These are phyloP conservation scores for Cotesia vestalis DNA, from an alignment of 1,140 invertebrate genomes.

Conservation along the genomic window DNA sequence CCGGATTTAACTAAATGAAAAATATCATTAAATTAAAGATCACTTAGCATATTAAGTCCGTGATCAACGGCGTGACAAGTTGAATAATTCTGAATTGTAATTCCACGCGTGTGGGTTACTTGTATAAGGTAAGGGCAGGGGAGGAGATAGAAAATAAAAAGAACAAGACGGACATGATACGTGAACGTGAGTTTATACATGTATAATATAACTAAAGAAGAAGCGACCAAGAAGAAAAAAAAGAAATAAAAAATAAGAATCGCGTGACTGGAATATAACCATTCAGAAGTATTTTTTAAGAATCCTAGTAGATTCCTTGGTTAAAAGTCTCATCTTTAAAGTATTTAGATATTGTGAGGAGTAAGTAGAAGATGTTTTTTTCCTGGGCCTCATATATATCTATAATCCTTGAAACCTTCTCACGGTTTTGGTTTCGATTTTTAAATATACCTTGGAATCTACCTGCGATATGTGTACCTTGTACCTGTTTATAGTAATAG, in stretches of 20 bases:
- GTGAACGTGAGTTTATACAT: slow-evolving; percentile 19
- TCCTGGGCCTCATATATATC: slow-evolving; percentile 10
- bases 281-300: slow-evolving; percentile 9
- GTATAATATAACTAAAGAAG: not conserved
- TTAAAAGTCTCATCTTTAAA: not conserved
- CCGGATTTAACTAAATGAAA: not conserved
- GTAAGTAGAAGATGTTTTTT: not conserved
- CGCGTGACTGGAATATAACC: slow-evolving; percentile 35
- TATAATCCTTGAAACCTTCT: slow-evolving; percentile 16
- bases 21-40: not conserved
- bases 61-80: not conserved
- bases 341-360: not conserved
- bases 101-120: slow-evolving; percentile 31
- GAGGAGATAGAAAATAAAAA: slow-evolving; percentile 17
- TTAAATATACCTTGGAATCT: no score
- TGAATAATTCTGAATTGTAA: slow-evolving; percentile 32
- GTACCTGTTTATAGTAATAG: no score
- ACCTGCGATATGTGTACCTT: no score
- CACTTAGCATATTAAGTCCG: not conserved
- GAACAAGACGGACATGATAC: slow-evolving; percentile 21
- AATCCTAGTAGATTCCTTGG: not conserved
- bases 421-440: slow-evolving; percentile 25
- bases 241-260: slow-evolving; percentile 12
- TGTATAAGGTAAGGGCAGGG: slow-evolving; percentile 4
- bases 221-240: no score